A percentile compares a stretch with the other conserved stretches of the same genome.
Evolutionary conservation across 2,797 vertebrate species (phyloP).

Genomic region (Delichon dasypus): DNA sequence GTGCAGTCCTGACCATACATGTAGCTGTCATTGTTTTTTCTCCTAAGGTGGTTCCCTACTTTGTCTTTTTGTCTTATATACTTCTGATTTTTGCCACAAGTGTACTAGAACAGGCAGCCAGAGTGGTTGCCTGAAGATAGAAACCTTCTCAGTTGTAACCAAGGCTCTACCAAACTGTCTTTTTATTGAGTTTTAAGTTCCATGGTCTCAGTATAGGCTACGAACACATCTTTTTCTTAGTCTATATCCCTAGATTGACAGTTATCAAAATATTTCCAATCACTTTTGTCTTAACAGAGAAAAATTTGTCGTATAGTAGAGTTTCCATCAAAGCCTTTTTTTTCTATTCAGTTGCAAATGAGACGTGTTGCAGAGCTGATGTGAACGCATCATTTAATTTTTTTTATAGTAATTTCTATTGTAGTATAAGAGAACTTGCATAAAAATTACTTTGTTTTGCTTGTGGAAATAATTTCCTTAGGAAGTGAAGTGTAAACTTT

Average conservation of each 20-base stretch:
- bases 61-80: neutral
- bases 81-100: neutral
- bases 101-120: neutral
- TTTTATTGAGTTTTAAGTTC: neutral
- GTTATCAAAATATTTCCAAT: neutral
- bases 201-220: neutral
- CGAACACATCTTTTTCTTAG: neutral
- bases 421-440: neutral
- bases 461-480: neutral
- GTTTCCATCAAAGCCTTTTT: neutral
- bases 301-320: neutral
- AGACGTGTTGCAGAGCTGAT: neutral
- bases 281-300: neutral
- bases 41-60: neutral
- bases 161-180: neutral
- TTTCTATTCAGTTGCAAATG: neutral
- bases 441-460: neutral
- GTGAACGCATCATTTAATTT: accelerated
- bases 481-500: neutral
- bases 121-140: neutral
- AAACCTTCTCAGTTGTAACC: neutral
- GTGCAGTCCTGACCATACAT: neutral
- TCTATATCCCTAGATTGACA: neutral
- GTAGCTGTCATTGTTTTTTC: neutral
- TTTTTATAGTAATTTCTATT: neutral